These are phyloP conservation scores for Noctuana brunneofusca DNA, from an alignment of 2,888 invertebrate species.

Conservation along the genomic window DNA sequence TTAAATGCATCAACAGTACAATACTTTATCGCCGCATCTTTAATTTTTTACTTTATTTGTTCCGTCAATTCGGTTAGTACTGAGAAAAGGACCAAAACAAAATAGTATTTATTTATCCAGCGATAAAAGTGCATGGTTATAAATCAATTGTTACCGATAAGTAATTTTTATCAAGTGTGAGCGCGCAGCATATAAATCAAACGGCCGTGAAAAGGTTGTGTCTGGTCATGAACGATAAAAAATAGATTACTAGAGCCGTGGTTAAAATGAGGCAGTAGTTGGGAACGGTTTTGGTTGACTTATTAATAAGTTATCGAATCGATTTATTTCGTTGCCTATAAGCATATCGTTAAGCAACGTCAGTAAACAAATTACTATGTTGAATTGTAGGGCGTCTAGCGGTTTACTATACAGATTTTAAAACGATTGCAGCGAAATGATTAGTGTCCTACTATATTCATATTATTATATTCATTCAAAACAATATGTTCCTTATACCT, in stretches of 20 bases:
- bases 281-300: conserved; percentile 29
- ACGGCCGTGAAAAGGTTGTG: conserved; percentile 67
- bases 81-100: conserved; percentile 5
- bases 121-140: conserved; percentile 40
- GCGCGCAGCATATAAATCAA: conserved; percentile 66
- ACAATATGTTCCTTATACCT: too few relatives aligned
- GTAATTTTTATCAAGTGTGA: conserved; percentile 66
- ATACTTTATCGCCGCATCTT: too few relatives aligned
- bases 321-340: conserved; percentile 20
- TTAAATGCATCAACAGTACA: too few relatives aligned
- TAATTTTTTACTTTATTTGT: too few relatives aligned
- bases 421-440: too few relatives aligned
- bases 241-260: conserved; percentile 33
- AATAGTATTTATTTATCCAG: conserved; percentile 16
- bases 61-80: not conserved
- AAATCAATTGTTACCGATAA: conserved; percentile 68
- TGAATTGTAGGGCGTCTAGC: not conserved
- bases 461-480: too few relatives aligned
- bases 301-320: conserved; percentile 32
- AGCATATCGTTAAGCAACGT: conserved; percentile 1
- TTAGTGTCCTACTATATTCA: too few relatives aligned
- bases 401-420: too few relatives aligned
- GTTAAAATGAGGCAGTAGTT: conserved; percentile 30
- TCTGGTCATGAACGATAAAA: conserved; percentile 34
- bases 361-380: conserved; percentile 1